phyloP scores from a whole-genome alignment of 2,797 vertebrate genomes.

The Sorex maritimensis region DNA sequence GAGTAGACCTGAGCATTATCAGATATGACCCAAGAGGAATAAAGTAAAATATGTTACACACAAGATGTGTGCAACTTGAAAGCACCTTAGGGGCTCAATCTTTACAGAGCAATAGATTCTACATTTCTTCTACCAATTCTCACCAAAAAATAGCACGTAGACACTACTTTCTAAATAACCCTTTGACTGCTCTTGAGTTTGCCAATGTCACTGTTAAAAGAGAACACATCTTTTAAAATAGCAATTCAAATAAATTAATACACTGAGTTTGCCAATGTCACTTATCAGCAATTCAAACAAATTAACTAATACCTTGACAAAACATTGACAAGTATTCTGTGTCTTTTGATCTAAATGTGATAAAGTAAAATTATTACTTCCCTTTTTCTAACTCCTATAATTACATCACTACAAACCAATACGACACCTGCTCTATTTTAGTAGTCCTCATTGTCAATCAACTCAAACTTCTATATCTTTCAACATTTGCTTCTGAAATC shows the following conservation, averaged over 20 bases:
- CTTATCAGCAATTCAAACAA: slow-evolving; percentile 28
- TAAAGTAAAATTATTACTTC: not conserved
- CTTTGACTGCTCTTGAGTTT: slow-evolving; percentile 44
- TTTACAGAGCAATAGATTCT: not conserved
- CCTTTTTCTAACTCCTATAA: not conserved
- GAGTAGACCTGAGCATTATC: too few species aligned
- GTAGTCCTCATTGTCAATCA: slow-evolving; percentile 26
- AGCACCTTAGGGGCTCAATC: not conserved
- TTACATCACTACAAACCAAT: not conserved
- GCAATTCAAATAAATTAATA: too few species aligned
- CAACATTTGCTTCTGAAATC: slow-evolving; percentile 61
- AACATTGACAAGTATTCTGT: not conserved
- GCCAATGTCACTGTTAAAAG: slow-evolving; percentile 23
- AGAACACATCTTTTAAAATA: too few species aligned
- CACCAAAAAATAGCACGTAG: slow-evolving; percentile 32
- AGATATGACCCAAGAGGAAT: too few species aligned
- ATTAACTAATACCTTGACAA: slow-evolving; percentile 32
- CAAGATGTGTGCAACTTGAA: not conserved
- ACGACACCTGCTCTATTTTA: not conserved
- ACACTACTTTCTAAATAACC: not conserved
- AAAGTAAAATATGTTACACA: not conserved
- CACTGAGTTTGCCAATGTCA: too few species aligned
- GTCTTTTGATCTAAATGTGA: slow-evolving; percentile 6
- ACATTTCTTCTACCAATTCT: slow-evolving; percentile 36
- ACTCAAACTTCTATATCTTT: slow-evolving; percentile 40